A percentile compares a stretch with the other conserved stretches of the same genome.
Conservation (phyloP, 2,888 invertebrate genomes). For the Rhamphomyia laevipes region DNA sequence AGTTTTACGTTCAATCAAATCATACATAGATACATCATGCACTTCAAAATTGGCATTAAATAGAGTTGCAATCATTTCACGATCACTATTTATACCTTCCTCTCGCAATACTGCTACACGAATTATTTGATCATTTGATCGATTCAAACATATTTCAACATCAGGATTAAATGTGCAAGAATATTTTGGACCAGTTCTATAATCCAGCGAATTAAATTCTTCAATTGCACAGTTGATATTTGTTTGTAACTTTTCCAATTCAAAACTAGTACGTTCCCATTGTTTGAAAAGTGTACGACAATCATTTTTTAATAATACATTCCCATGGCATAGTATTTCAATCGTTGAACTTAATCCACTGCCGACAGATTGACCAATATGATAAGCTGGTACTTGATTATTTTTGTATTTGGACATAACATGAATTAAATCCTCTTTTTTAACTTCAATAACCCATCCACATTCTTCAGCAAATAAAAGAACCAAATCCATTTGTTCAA, state of each 20-base stretch:
- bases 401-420: constrained; percentile 50
- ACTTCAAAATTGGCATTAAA: constrained; percentile 81
- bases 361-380: constrained; percentile 54
- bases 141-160: constrained; percentile 35
- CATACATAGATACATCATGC: constrained; percentile 91
- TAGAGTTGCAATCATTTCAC: constrained; percentile 92
- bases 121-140: constrained; percentile 35
- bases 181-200: constrained; percentile 61
- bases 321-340: constrained; percentile 17
- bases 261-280: constrained; percentile 95
- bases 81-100: constrained; percentile 88
- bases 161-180: constrained; percentile 59
- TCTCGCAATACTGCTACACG: constrained; percentile 86
- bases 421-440: constrained; percentile 41
- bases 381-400: constrained; percentile 48
- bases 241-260: constrained; percentile 75
- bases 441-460: constrained; percentile 72
- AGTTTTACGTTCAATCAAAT: constrained; percentile 58
- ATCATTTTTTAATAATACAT: constrained; percentile 44
- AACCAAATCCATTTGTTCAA: constrained; percentile 45
- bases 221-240: constrained; percentile 64
- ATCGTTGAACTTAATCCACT: constrained; percentile 47
- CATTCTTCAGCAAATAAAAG: constrained; percentile 76
- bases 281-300: constrained; percentile 60
- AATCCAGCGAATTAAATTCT: constrained; percentile 60